Evolutionary conservation across 2,888 invertebrate genomes (phyloP), one percentile per base, ranked within the genome.

Genomic region (Parthenolecanium corni): DNA sequence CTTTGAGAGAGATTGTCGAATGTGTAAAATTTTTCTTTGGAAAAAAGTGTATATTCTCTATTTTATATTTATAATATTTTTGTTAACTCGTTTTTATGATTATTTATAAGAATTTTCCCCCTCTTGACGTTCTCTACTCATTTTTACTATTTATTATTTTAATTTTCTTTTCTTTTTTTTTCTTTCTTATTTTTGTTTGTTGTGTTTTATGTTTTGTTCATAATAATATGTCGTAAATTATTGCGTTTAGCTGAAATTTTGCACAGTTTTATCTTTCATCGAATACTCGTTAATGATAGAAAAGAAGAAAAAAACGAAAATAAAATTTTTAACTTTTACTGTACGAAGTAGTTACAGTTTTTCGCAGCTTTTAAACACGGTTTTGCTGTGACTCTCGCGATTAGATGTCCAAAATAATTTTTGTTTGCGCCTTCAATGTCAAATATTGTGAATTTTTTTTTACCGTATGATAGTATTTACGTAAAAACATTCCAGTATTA

Each of bases 11-110:
- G 40, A 40, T 40, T 40, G 40, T 40, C 12, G 16, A 40, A 40
- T 40, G 12, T 40, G 2, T 40, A n/a, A 12, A n/a, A n/a, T 40
- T 40, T 40, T 12, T 40, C 16, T 40, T 40, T 12, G 16, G 2
- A 40, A 2, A n/a, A 16, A n/a, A 40, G 14, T 40, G 40, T 40
- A 40, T n/a, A 40, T 40, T 40, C 12, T 40, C 25, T 44, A 18
- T 56, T 56, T 47, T 58, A 47, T 58, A 47, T 47, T 58, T 47
- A 47, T 20, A 14, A 16, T 51, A 46, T 58, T 58, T 51, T 58
- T 58, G 58, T 58, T 58, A 58, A 58, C 58, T 47, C 47, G 47
- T 58, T 58, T 58, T 46, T 58, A 58, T 46, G 46, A 31, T 58
- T 38, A 47, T 46, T 58, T 58, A 12, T 58, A 58, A 58, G 58